Percentiles rank a stretch among this genome's conserved stretches.
phyloP scores from a whole-genome alignment of 2,113 vertebrate species.

The Cyrtonyx montezumae region DNA sequence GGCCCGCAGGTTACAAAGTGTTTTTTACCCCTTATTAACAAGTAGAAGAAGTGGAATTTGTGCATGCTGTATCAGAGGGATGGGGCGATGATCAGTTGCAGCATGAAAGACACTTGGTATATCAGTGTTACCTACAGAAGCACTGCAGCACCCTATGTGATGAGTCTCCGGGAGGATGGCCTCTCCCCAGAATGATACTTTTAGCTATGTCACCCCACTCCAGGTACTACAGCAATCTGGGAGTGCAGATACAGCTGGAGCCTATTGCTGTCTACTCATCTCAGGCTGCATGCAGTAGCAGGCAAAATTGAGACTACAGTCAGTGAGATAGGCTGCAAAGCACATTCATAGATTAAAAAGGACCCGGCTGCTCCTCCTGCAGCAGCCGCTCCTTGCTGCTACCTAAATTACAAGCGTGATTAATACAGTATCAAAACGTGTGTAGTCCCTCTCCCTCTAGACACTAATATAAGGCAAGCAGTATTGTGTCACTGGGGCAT shows the following conservation, averaged over 20 bases:
- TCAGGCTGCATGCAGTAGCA: constrained; percentile 69
- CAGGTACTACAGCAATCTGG: constrained; percentile 57
- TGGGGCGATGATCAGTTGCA: background rate
- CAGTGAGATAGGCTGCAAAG: constrained; percentile 48
- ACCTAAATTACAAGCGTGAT: constrained; percentile 48
- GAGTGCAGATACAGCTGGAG: constrained; percentile 51
- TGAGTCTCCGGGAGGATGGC: background rate
- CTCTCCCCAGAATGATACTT: background rate
- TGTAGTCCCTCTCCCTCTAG: constrained; percentile 51
- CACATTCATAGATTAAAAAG: constrained; percentile 59
- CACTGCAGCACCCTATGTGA: background rate
- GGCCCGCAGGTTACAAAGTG: background rate
- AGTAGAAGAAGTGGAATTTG: constrained; percentile 20
- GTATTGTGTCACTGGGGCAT: constrained; percentile 66
- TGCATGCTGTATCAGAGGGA: constrained; percentile 12
- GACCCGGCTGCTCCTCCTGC: background rate
- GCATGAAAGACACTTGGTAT: constrained; percentile 29
- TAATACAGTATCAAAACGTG: constrained; percentile 56
- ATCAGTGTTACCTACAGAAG: constrained; percentile 29
- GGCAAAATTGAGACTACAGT: constrained; percentile 61
- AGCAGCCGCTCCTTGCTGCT: background rate
- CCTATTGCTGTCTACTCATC: constrained; percentile 26
- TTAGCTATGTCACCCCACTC: constrained; percentile 1
- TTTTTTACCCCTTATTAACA: background rate
- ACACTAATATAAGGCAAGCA: constrained; percentile 67